Percentiles rank a stretch among this genome's conserved stretches.
These are phyloP conservation scores for Boleophthalmus pectinirostris DNA, from an alignment of 2,113 vertebrate species.

Conservation along the genomic window DNA sequence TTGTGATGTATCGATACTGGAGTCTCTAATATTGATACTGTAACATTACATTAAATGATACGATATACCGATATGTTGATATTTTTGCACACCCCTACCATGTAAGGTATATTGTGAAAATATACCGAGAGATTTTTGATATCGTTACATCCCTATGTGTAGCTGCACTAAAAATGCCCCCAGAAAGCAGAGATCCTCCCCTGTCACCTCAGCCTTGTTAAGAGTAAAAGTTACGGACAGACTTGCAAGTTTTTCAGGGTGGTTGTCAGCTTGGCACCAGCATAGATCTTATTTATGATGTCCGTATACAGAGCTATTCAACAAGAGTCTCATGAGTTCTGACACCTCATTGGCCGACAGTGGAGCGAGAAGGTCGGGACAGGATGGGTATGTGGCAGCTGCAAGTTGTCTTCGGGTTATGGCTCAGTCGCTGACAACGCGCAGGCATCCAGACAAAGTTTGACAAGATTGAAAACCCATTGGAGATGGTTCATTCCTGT, in stretches of 20 bases:
- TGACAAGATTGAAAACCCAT: slow-evolving; percentile 27
- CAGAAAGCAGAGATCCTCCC: neutral
- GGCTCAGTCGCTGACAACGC: slow-evolving; percentile 15
- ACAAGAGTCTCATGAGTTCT: slow-evolving; percentile 28
- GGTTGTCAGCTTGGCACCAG: slow-evolving; percentile 40
- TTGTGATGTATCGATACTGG: too few species aligned
- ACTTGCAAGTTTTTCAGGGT: slow-evolving; percentile 32
- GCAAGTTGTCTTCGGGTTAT: slow-evolving; percentile 10
- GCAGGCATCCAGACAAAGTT: slow-evolving; percentile 20
- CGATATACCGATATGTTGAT: too few species aligned
- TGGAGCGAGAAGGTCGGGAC: slow-evolving; percentile 15
- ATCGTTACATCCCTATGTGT: too few species aligned
- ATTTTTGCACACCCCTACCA: too few species aligned
- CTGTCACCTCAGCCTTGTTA: slow-evolving; percentile 43
- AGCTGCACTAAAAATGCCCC: too few species aligned
- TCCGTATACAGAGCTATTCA: slow-evolving; percentile 40
- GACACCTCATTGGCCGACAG: slow-evolving; percentile 42
- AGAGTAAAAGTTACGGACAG: slow-evolving; percentile 36
- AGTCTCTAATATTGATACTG: too few species aligned
- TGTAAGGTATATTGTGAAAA: too few species aligned
- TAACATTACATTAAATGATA: too few species aligned
- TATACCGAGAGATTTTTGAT: too few species aligned
- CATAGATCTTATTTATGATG: slow-evolving; percentile 49
- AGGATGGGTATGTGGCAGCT: slow-evolving; percentile 38
- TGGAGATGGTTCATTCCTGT: neutral